Base-by-base conservation (phyloP, 2,797 vertebrate genomes). In the Diplodus puntazzo region DNA sequence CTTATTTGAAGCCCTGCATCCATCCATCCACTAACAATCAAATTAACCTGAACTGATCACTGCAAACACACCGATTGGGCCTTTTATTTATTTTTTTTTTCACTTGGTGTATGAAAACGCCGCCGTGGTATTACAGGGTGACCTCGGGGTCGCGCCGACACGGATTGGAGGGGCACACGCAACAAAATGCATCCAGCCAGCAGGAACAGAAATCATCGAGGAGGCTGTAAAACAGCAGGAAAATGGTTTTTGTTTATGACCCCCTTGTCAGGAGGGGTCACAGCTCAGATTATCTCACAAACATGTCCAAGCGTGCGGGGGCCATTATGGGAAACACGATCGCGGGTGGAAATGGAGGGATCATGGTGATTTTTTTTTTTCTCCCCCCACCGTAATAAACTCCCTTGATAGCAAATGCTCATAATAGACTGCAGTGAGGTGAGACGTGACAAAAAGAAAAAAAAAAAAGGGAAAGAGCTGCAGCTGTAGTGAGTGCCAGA, bases 191-290 rank as follows among this genome's bases (percentile, higher is more conserved):
- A 71, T n/a, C 25, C 49, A 71, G 54, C 55, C 75, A 54, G 54
- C 50, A 34, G 60, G 27, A 73, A 68, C 23, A 77, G 66, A 80
- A 86, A 77, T 74, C 86, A 81, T 69, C 27, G 30, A 81, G 78
- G 71, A 78, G 48, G 75, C 70, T 68, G 84, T 81, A 79, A 88
- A 91, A 76, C 86, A 77, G 75, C 63, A 67, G 75, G 79, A 21
- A 79, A 87, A 85, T 61, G 62, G 17, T 69, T 88, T 39, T 88
- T 85, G 78, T 48, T 79, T 69, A 57, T 79, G 73, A 69, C 79
- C 80, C 39, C 68, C 68, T 50, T 80, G 75, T 82, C 83, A 77
- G 45, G 10, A 63, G 17, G 52, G 87, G 83, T 86, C 82, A 77
- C 18, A 58, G 66, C 11, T 43, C 57, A 45, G 43, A 83, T 84